phyloP scores from a whole-genome alignment of 1,140 invertebrate species.

The Cydia amplana region DNA sequence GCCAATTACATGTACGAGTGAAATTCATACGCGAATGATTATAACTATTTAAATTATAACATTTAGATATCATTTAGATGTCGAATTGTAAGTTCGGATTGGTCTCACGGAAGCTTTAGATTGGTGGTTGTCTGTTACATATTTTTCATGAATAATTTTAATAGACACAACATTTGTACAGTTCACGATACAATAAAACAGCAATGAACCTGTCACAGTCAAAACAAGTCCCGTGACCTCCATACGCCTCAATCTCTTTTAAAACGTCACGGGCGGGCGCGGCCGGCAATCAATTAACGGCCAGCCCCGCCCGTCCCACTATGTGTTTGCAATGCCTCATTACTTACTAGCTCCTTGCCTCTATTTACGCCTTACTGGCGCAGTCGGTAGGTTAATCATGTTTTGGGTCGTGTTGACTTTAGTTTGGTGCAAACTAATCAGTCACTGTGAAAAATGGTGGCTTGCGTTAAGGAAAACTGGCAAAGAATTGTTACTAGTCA shows the following conservation, averaged over 20 bases:
- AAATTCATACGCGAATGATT: too few relatives aligned
- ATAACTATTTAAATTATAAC: too few relatives aligned
- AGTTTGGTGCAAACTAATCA: not conserved
- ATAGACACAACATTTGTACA: too few relatives aligned
- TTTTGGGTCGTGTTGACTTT: constrained; percentile 11
- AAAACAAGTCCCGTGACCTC: constrained; percentile 28
- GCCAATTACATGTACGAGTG: too few relatives aligned
- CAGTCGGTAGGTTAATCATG: constrained; percentile 33
- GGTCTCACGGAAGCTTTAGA: too few relatives aligned
- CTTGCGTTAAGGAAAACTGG: not conserved
- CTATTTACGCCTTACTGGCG: constrained; percentile 51
- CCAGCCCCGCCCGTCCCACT: constrained; percentile 41
- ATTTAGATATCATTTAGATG: too few relatives aligned
- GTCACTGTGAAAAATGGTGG: constrained; percentile 9
- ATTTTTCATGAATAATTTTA: too few relatives aligned
- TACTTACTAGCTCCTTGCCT: constrained; percentile 47
- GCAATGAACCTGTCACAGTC: constrained; percentile 20
- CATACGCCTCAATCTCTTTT: constrained; percentile 32
- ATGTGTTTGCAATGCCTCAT: constrained; percentile 54
- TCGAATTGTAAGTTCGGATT: too few relatives aligned
- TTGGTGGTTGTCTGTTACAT: too few relatives aligned
- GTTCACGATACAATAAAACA: not conserved
- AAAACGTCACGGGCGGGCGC: constrained; percentile 35
- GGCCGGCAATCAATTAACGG: constrained; percentile 48
- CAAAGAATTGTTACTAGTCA: not conserved